Conservation (phyloP, 2,113 vertebrate species). For the Eleginops maclovinus region DNA sequence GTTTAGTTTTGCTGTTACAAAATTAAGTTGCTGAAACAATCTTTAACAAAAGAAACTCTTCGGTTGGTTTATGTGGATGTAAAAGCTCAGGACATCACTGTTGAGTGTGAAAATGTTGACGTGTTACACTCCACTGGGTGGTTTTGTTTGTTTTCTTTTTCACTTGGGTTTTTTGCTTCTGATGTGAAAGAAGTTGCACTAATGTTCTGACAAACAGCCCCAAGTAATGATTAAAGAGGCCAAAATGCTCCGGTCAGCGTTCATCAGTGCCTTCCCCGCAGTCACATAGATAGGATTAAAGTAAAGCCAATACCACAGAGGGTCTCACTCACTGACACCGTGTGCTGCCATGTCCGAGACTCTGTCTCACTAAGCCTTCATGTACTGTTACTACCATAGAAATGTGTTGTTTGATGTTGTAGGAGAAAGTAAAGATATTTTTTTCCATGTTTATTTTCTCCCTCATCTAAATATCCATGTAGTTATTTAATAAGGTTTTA, state of each 20-base stretch:
- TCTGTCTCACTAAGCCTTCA: constrained; percentile 43
- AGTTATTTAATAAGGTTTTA: constrained; percentile 74
- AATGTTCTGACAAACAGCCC: constrained; percentile 25
- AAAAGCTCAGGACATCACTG: constrained; percentile 41
- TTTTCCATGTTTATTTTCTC: constrained; percentile 22
- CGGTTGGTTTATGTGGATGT: constrained; percentile 19
- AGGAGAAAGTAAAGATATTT: constrained; percentile 35
- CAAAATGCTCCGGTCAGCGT: constrained; percentile 51
- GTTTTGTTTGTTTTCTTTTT: constrained; percentile 11
- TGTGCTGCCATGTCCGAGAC: constrained; percentile 51
- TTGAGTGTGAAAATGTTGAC: constrained; percentile 6
- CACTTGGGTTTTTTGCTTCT: constrained; percentile 21
- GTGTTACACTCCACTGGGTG: constrained; percentile 13
- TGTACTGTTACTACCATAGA: constrained; percentile 54
- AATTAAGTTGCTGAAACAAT: constrained; percentile 11
- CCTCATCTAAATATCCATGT: constrained; percentile 59
- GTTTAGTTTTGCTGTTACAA: constrained; percentile 30
- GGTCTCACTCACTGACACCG: constrained; percentile 36
- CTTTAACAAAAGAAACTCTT: constrained; percentile 4
- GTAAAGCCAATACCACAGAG: constrained; percentile 47
- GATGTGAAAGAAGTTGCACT: constrained; percentile 53
- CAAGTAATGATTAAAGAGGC: constrained; percentile 33
- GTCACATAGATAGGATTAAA: constrained; percentile 39
- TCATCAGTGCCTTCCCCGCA: constrained; percentile 76
- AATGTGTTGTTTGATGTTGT: constrained; percentile 42